A percentile compares a stretch with the other conserved stretches of the same genome.
These are phyloP conservation scores for Gobiocypris rarus DNA, from an alignment of 2,113 vertebrate species.

Conservation along the genomic window DNA sequence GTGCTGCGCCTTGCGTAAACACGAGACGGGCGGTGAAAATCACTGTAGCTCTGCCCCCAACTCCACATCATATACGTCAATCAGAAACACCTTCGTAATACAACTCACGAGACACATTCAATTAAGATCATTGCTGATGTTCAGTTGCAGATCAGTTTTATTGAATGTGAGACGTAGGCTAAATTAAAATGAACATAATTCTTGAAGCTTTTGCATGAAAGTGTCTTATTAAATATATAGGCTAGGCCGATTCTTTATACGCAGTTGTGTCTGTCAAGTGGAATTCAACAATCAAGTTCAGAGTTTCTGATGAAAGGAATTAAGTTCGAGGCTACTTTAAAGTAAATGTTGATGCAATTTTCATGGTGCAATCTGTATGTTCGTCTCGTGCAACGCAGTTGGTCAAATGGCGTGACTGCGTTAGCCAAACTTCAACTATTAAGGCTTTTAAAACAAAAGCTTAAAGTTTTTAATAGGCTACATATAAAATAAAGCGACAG, in stretches of 20 bases:
- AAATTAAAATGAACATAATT: background rate
- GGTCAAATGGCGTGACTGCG: background rate
- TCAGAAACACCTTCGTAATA: slow-evolving; percentile 17
- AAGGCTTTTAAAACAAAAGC: background rate
- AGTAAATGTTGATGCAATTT: background rate
- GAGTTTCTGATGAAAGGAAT: background rate
- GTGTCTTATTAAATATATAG: background rate
- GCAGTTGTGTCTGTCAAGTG: background rate
- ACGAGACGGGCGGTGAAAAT: slow-evolving; percentile 17
- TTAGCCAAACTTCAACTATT: background rate
- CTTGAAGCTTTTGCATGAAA: background rate
- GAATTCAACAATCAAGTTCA: background rate
- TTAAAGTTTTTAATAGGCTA: background rate
- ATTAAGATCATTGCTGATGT: background rate
- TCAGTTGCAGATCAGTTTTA: background rate
- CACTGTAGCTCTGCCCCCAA: slow-evolving; percentile 17
- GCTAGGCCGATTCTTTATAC: background rate
- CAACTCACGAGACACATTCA: slow-evolving; percentile 20
- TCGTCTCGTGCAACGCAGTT: background rate
- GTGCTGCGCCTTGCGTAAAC: slow-evolving; percentile 34
- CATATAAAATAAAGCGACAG: background rate
- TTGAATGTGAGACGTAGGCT: background rate
- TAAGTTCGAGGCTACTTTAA: background rate
- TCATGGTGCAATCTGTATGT: background rate
- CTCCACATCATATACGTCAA: background rate